Evolutionary conservation across 2,113 vertebrate species (phyloP).

Genomic region (Origma solitaria): DNA sequence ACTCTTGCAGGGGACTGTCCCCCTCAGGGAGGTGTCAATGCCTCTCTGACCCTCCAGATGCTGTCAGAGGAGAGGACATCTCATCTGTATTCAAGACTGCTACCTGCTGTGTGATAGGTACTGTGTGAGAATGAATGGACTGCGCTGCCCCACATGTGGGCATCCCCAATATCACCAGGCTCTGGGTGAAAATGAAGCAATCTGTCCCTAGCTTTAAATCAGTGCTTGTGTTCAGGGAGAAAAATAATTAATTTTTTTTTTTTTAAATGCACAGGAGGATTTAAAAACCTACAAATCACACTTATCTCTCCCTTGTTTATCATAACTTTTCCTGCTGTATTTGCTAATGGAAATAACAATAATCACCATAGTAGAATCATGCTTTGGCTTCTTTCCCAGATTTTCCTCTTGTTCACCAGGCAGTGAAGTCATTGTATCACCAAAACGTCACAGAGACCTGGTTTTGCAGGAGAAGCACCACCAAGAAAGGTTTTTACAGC

Average conservation of each 20-base stretch:
- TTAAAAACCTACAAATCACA: background rate
- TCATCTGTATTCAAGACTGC: background rate
- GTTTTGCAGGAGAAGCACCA: background rate
- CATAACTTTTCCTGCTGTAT: background rate
- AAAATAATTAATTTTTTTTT: background rate
- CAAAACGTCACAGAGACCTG: background rate
- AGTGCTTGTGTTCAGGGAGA: background rate
- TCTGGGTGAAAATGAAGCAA: background rate
- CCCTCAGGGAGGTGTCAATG: background rate
- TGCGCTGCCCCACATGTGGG: fast-evolving
- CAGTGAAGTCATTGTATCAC: background rate
- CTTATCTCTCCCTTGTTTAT: slow-evolving; percentile 5
- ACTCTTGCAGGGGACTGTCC: background rate
- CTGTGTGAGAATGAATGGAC: fast-evolving
- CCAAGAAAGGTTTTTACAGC: background rate
- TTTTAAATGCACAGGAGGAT: background rate
- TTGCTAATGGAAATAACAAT: slow-evolving; percentile 22
- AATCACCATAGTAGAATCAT: background rate
- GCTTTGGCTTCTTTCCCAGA: slow-evolving; percentile 11
- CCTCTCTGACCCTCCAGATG: background rate
- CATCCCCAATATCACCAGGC: fast-evolving
- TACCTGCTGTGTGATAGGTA: background rate
- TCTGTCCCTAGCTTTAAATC: background rate
- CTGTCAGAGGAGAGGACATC: background rate
- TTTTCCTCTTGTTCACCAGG: background rate